These are phyloP conservation scores for Turdus rufiventris DNA, from an alignment of 2,113 vertebrate genomes.

Conservation along the genomic window DNA sequence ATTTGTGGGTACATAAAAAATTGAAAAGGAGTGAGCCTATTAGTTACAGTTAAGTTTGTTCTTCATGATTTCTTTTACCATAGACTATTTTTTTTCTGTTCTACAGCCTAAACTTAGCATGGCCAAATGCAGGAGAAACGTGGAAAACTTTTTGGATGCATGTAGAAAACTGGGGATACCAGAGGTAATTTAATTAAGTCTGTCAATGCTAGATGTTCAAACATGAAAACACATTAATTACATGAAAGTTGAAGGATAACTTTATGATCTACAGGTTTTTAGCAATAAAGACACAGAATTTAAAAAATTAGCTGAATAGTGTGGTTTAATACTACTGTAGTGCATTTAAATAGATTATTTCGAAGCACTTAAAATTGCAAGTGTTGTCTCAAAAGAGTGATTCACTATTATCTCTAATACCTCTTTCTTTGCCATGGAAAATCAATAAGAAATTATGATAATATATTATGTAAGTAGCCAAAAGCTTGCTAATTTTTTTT, in stretches of 20 bases:
- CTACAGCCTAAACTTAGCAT: conserved; percentile 95
- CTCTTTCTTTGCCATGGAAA: neutral
- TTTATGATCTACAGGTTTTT: neutral
- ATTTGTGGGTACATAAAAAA: neutral
- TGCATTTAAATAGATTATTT: neutral
- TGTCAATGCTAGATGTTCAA: neutral
- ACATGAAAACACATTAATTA: neutral
- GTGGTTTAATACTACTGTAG: neutral
- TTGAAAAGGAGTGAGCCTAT: neutral
- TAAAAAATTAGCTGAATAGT: neutral
- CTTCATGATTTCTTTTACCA: neutral
- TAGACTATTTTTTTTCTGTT: neutral
- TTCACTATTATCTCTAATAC: neutral
- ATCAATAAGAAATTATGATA: neutral
- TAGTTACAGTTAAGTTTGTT: neutral
- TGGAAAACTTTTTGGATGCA: conserved; percentile 96
- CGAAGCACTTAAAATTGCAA: neutral
- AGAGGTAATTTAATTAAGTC: conserved; percentile 80
- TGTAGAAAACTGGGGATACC: conserved; percentile 92
- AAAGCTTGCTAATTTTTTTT: neutral
- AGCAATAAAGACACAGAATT: neutral
- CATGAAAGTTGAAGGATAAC: neutral
- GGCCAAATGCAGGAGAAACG: conserved; percentile 96
- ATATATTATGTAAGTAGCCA: neutral
- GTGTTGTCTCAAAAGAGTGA: neutral